Evolutionary conservation across 2,888 invertebrate species (phyloP).

Genomic region (Pseudococcus longispinus): DNA sequence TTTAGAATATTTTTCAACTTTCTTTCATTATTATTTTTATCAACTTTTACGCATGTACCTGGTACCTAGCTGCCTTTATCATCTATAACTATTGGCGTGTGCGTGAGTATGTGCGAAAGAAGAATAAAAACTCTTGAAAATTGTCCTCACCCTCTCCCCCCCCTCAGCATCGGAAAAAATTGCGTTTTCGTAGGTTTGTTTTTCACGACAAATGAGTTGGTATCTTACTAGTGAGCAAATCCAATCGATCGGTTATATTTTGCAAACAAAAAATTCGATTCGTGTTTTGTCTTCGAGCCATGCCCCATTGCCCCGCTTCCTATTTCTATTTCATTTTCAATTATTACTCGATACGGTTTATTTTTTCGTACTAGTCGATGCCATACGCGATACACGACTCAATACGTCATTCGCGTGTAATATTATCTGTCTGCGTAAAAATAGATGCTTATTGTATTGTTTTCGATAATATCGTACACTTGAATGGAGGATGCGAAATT

Average conservation of each 20-base stretch:
- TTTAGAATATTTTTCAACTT: no score
- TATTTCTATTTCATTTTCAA: not conserved
- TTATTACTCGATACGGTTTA: not conserved
- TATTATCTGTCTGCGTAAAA: not conserved
- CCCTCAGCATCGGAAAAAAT: no score
- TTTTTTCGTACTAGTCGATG: not conserved
- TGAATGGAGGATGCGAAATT: not conserved
- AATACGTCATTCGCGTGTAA: not conserved
- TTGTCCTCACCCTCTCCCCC: no score
- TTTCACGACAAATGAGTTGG: no score
- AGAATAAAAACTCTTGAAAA: no score
- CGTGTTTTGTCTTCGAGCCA: not conserved
- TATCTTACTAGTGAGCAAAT: not conserved
- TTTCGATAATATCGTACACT: not conserved
- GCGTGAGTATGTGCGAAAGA: no score
- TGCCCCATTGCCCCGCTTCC: not conserved
- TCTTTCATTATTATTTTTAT: no score
- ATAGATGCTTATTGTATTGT: not conserved
- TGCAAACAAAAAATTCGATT: not conserved
- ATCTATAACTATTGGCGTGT: no score
- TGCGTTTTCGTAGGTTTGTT: no score
- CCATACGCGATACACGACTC: not conserved
- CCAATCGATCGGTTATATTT: not conserved
- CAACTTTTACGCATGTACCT: no score
- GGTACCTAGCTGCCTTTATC: no score